Evolutionary conservation across 92 coral and sea anemone species (phyloP).

Genomic region (Virgularia gustaviana): DNA sequence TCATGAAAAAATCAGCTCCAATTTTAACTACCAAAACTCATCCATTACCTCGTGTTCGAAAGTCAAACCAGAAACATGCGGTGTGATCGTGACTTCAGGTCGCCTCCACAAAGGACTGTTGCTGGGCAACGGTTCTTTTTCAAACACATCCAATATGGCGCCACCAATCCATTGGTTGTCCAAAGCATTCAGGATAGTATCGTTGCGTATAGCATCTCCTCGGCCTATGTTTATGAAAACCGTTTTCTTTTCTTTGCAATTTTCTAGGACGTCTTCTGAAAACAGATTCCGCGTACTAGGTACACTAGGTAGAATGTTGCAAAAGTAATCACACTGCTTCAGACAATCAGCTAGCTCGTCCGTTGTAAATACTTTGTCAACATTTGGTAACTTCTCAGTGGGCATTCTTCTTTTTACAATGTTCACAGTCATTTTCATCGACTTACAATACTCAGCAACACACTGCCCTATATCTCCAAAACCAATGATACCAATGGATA

Average conservation of each 20-base stretch:
- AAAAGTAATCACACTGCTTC: conserved; percentile 74
- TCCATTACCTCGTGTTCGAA: conserved; percentile 56
- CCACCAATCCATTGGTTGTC: conserved; percentile 86
- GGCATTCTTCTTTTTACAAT: conserved; percentile 60
- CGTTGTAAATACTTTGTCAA: conserved; percentile 63
- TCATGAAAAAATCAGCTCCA: no score
- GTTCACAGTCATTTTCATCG: conserved; percentile 80
- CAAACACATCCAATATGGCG: conserved; percentile 87
- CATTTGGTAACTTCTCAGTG: conserved; percentile 40
- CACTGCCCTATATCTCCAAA: conserved; percentile 77
- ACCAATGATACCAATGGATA: conserved; percentile 81
- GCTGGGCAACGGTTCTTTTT: conserved; percentile 71
- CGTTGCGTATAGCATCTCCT: conserved; percentile 77
- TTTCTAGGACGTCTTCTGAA: conserved; percentile 67
- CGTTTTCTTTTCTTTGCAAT: conserved; percentile 58
- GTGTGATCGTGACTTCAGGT: conserved; percentile 82
- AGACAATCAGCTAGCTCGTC: conserved; percentile 59
- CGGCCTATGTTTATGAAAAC: conserved; percentile 84
- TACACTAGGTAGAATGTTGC: conserved; percentile 82
- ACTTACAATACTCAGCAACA: conserved; percentile 72
- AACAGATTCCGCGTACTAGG: conserved; percentile 66
- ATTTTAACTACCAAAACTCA: neutral
- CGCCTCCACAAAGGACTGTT: conserved; percentile 81
- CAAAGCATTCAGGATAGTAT: conserved; percentile 66
- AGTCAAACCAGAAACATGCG: conserved; percentile 61